Evolutionary conservation across 2,797 vertebrate species (phyloP).

Genomic region (Trichosurus vulpecula): DNA sequence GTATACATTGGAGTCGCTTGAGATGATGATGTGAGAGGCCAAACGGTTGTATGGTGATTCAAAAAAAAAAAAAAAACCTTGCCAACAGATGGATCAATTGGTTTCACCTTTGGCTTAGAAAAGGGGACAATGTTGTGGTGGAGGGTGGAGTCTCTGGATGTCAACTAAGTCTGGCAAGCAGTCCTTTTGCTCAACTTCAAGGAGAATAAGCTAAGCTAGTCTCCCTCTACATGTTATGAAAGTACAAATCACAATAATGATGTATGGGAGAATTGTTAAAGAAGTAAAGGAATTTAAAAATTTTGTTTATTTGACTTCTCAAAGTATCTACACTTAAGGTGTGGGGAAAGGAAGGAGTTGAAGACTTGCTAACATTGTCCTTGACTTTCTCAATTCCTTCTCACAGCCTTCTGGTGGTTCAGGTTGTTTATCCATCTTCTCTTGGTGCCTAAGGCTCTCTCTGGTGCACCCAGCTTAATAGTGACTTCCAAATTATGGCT

Average conservation of each 20-base stretch:
- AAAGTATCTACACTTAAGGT: not conserved
- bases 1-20: not conserved
- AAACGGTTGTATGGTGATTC: not conserved
- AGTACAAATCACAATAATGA: not conserved
- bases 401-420: not conserved
- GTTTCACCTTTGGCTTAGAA: not conserved
- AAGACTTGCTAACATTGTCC: not conserved
- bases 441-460: not conserved
- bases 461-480: not conserved
- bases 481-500: not conserved
- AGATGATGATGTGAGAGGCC: not conserved
- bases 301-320: not conserved
- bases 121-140: not conserved
- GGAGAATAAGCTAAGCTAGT: not conserved
- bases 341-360: not conserved
- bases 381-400: not conserved
- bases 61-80: not conserved
- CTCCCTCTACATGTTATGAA: not conserved
- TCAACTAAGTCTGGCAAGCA: not conserved
- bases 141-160: not conserved
- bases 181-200: not conserved
- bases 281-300: not conserved
- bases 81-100: not conserved
- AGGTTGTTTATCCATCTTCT: not conserved
- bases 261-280: not conserved